These are phyloP conservation scores for Apodemus speciosus DNA, from an alignment of 2,113 vertebrate genomes.

Conservation along the genomic window DNA sequence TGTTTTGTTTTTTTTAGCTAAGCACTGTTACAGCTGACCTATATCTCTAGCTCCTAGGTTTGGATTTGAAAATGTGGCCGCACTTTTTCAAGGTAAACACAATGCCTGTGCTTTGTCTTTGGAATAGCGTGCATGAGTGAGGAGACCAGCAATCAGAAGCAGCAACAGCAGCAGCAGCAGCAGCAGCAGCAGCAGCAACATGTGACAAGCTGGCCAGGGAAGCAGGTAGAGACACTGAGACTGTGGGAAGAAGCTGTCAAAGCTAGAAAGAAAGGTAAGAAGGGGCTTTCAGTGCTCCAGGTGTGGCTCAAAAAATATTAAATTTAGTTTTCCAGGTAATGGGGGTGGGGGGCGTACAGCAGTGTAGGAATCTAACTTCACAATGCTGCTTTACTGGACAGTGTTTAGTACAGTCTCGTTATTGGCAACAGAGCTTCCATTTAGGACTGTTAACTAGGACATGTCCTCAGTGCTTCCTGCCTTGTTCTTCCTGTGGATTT, in stretches of 20 bases:
- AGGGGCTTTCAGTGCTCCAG: not conserved
- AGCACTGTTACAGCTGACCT: not conserved
- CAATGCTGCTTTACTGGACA: not conserved
- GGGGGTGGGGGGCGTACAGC: not conserved
- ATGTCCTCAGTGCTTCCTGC: conserved; percentile 36
- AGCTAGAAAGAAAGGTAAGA: conserved; percentile 90
- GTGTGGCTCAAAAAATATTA: not conserved
- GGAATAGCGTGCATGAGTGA: conserved; percentile 89
- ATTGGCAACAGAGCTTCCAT: not conserved
- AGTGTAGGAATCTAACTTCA: not conserved
- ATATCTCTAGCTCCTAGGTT: not conserved
- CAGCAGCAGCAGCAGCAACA: conserved; percentile 75
- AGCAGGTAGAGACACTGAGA: conserved; percentile 89
- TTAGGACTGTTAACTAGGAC: conserved; percentile 54
- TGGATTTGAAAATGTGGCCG: conserved; percentile 65
- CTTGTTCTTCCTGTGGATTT: conserved; percentile 44
- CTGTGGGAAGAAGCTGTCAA: conserved; percentile 90
- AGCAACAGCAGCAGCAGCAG: conserved; percentile 83
- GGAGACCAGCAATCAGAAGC: conserved; percentile 89
- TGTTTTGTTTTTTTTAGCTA: no score
- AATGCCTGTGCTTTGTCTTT: conserved; percentile 81
- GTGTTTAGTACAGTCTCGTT: not conserved
- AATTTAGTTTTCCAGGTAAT: not conserved
- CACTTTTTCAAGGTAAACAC: conserved; percentile 79
- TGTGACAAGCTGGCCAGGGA: conserved; percentile 88